Evolutionary conservation across 2,888 invertebrate genomes (phyloP), one percentile per base, ranked within the genome.

Genomic region (Acanthosepion lycidas): DNA sequence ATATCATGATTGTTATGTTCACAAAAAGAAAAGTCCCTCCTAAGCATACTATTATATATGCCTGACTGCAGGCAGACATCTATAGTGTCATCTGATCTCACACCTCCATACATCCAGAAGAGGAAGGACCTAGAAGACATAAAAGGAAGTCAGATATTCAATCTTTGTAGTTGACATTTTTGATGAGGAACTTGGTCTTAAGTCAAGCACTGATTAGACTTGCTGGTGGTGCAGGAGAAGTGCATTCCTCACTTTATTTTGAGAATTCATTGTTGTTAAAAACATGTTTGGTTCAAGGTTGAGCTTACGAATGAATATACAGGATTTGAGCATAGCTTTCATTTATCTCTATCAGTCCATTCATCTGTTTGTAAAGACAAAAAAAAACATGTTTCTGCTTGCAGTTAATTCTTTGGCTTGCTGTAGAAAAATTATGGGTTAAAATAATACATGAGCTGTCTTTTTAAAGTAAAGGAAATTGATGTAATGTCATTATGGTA

Each of bases 141-240:
- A 78, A 78, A 78, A 78, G 78, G 78, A 78, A 78, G 78, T 78
- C 78, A n/a, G 78, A 78, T 78, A 78, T 78, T 78, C 12, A 78
- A 78, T 78, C 78, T n/a, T 78, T 33, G n/a, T 59, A n/a, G 78
- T 78, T 78, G 12, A 78, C n/a, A 33, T 78, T 78, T 78, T 78
- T 78, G 33, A 33, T n/a, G n/a, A 33, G 78, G n/a, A 78, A 78
- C 23, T 33, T 18, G n/a, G 12, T 78, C 33, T 78, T 18, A 78
- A 78, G 78, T 78, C n/a, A 8, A 15, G 12, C n/a, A 78, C 78
- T 78, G 78, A 33, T 78, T 78, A 78, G 28, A 3, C 78, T n/a
- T 15, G 18, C 78, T 15, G 15, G 15, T n/a, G 15, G 78, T 12
- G 78, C 28, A 78, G 78, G 78, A n/a, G n/a, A 12, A 23, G 78